Base-by-base conservation (phyloP, 92 coral and sea anemone genomes). In the Parazoanthus darwini region DNA sequence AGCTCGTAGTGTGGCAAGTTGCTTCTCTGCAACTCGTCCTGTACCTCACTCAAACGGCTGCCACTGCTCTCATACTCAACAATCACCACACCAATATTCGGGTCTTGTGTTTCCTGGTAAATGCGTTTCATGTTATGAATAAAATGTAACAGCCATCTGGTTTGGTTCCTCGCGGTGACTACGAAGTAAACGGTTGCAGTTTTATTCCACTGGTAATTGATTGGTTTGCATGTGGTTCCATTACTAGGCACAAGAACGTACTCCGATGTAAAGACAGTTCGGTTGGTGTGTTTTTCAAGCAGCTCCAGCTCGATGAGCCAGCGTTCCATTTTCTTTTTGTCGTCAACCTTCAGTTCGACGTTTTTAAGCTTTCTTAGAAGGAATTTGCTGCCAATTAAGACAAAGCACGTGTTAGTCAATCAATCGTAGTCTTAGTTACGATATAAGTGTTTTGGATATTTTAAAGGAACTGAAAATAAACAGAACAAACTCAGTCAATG, bases 311-410 rank as follows among this genome's bases (percentile, higher is more conserved):
- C 98, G 4, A 97, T 39, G 6, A 97, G 90, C 59, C 73, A 92
- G 42, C 99, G 90, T 0, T 86, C 77, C 33, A 92, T 94, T 70
- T 86, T 86, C 16, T 51, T 48, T 25, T 42, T 37, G 1, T 38
- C 2, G 86, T 97, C 94, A 20, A 77, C 65, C 77, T 97, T 97
- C 85, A 83, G 91, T 75, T 97, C 99, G 29, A 97, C 91, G 50
- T 88, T 90, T 59, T 85, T 77, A 15, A 97, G 88, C 80, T 88
- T 87, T 54, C 79, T 88, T 14, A 97, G 48, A 0, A 44, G 50
- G 88, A 88, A 95, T 83, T 78, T 92, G 85, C 99, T 97, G 86
- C 39, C 42, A 25, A 4, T n/a, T n/a, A 37, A 37, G 9, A 72
- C 74, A 39, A 72, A 75, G 3, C 7, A 14, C 25, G 13, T 4